Base-by-base conservation (phyloP, 2,888 invertebrate genomes). In the Dusona sp. region DNA sequence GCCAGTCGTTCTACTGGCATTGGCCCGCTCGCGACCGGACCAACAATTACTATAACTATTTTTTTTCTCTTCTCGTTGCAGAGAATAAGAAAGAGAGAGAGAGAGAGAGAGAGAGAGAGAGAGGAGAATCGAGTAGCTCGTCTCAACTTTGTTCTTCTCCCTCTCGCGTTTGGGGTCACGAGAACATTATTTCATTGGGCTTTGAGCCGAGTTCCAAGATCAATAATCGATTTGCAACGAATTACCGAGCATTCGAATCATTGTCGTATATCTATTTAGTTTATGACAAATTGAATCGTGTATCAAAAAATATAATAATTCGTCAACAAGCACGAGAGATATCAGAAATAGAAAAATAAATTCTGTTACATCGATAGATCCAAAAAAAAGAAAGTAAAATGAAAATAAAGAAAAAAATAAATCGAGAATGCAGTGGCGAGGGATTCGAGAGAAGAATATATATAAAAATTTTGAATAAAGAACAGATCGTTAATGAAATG, bases 1-100 rank as follows among this genome's bases (percentile, higher is more conserved):
- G 64, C 72, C 45, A 80, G 48, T 80, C 81, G 83, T 84, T 87
- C 73, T 77, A 84, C 79, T 86, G 85, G 85, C 87, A 88, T 88
- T 85, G 88, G 85, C 68, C 85, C 72, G 79, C 78, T 51, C 64
- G 33, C 79, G 33, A 68, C 33, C 82, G 51, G 38, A 73, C 79
- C 51, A 86, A 87, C 82, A 85, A 87, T 87, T 82, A 19, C 57
- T 79, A 79, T 72, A 68, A 79, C 72, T 64, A 48, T 79, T 74
- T 81, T 72, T 79, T 87, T 74, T 73, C 67, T 72, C 57, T 79
- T 67, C 42, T 77, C 22, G 25, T 36, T 75, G 70, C 74, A 57
- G 73, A 61, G 8, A 61, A 29, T 48, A 73, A 77, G 82, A 82
- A 70, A 87, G 25, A 22, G n/a, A 38, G 8, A 38, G 7, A 38